These are phyloP conservation scores for Ochotona princeps DNA, from an alignment of 2,113 vertebrate species.

Conservation along the genomic window DNA sequence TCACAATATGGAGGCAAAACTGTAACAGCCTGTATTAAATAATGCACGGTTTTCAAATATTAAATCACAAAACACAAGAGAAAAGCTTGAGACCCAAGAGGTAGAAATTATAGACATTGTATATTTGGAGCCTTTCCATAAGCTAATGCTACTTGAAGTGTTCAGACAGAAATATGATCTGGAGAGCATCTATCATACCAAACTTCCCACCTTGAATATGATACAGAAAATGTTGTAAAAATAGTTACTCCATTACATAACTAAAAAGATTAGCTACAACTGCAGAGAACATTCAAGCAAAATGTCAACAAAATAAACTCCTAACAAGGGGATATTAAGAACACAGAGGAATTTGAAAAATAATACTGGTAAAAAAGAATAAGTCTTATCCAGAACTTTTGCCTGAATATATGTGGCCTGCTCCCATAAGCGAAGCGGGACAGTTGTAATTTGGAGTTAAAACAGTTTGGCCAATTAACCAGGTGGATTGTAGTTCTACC, in stretches of 20 bases:
- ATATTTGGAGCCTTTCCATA: neutral
- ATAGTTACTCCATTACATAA: neutral
- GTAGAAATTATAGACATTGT: neutral
- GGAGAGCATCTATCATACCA: neutral
- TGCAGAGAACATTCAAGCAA: conserved; percentile 15
- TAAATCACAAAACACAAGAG: neutral
- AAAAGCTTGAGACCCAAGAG: neutral
- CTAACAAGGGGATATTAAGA: neutral
- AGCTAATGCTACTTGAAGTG: neutral
- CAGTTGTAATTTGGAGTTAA: neutral
- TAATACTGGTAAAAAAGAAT: neutral
- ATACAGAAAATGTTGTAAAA: neutral
- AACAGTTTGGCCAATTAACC: neutral
- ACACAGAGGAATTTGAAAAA: neutral
- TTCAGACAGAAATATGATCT: neutral
- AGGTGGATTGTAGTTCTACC: neutral
- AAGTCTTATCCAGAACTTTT: neutral
- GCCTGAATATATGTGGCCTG: neutral
- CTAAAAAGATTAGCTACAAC: neutral
- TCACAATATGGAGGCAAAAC: neutral
- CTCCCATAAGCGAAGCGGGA: neutral
- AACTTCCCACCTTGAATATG: neutral
- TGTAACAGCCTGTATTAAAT: accelerated
- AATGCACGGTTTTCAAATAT: too few relatives aligned
- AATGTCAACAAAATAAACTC: neutral